Conservation (phyloP, 2,113 vertebrate genomes). For the Bos indicus region DNA sequence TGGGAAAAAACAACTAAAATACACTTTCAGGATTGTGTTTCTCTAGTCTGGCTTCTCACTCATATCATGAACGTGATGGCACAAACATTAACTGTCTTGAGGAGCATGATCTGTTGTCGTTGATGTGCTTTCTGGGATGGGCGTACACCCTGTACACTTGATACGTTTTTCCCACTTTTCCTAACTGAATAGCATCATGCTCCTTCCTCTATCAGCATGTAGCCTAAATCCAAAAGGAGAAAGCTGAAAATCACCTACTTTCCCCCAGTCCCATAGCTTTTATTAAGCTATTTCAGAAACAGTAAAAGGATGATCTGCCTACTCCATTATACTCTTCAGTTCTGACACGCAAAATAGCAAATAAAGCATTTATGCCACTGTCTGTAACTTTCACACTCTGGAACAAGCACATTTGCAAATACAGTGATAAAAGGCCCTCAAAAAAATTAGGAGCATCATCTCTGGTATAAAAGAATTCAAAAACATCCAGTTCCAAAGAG, state of each 20-base stretch:
- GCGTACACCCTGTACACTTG: neutral
- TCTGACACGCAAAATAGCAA: neutral
- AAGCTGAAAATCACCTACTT: neutral
- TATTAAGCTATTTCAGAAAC: neutral
- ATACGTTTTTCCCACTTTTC: neutral
- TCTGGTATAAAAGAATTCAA: conserved; percentile 62
- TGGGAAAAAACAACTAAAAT: conserved; percentile 7
- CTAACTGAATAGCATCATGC: neutral
- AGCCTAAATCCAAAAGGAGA: neutral
- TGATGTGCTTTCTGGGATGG: neutral
- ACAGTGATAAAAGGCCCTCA: conserved; percentile 27
- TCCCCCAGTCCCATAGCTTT: neutral
- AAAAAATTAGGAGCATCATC: conserved; percentile 34
- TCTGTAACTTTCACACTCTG: neutral
- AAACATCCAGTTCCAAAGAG: conserved; percentile 51
- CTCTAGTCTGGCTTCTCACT: conserved; percentile 38
- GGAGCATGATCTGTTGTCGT: neutral
- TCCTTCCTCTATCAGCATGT: no score
- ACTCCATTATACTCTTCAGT: neutral
- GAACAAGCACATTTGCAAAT: conserved; percentile 16
- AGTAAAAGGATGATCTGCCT: neutral
- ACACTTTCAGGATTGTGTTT: neutral
- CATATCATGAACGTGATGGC: neutral
- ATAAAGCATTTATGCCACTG: neutral
- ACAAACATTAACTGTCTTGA: neutral